Evolutionary conservation across 1,140 invertebrate species (phyloP).

Genomic region (Bombyx mandarina): DNA sequence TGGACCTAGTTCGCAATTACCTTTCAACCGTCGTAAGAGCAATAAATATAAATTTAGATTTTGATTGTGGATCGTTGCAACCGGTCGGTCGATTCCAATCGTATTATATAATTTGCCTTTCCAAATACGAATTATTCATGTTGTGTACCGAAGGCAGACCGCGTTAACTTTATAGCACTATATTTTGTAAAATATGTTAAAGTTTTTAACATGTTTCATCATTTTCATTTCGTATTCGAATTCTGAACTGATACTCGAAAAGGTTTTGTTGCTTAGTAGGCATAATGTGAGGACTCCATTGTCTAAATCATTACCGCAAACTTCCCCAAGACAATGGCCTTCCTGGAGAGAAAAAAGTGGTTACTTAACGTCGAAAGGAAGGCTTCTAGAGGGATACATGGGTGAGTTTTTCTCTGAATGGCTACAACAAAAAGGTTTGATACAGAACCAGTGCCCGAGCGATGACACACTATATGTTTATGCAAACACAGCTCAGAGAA

Average conservation of each 20-base stretch:
- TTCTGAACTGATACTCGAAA: conserved; percentile 23
- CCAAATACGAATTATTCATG: conserved; percentile 3
- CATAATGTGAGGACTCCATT: conserved; percentile 51
- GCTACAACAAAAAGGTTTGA: conserved; percentile 27
- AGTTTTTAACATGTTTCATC: conserved; percentile 5
- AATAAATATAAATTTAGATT: too few relatives aligned
- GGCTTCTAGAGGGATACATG: conserved; percentile 46
- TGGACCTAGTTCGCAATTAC: too few relatives aligned
- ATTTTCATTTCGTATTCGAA: background rate
- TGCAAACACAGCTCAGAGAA: conserved; percentile 44
- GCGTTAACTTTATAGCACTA: too few relatives aligned
- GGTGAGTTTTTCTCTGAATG: conserved; percentile 39
- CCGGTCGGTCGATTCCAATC: too few relatives aligned
- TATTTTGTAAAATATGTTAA: background rate
- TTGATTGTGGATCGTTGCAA: too few relatives aligned
- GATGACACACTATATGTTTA: conserved; percentile 40
- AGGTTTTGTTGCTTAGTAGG: conserved; percentile 50
- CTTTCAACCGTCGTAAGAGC: too few relatives aligned
- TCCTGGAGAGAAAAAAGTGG: conserved; percentile 42
- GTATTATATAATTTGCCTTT: conserved; percentile 1
- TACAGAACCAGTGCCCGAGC: conserved; percentile 28
- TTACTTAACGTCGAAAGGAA: conserved; percentile 48
- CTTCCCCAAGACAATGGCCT: conserved; percentile 45
- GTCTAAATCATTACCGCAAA: conserved; percentile 30
- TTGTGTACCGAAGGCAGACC: background rate